Evolutionary conservation across 2,888 invertebrate species (phyloP).

Genomic region (Branchinecta sandiegonensis): DNA sequence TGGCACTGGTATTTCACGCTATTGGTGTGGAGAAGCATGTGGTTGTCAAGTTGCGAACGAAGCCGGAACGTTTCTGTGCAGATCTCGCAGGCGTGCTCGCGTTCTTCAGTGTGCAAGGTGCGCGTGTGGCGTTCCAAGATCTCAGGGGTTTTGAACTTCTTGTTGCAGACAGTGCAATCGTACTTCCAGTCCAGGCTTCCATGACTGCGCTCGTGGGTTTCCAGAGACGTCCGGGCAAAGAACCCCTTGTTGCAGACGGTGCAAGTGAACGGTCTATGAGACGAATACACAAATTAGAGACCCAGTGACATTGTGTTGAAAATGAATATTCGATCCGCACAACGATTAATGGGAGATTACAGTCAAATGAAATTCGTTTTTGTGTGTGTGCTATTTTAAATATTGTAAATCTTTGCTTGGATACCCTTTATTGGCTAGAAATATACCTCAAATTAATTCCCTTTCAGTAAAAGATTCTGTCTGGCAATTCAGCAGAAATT

Average conservation of each 20-base stretch:
- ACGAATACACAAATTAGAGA: not conserved
- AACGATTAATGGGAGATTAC: too few species aligned
- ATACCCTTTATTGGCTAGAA: too few species aligned
- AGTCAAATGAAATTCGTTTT: too few species aligned
- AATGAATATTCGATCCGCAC: too few species aligned
- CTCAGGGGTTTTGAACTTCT: not conserved
- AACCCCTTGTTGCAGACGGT: not conserved
- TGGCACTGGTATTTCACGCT: not conserved
- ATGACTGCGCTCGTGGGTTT: not conserved
- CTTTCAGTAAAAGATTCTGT: too few species aligned
- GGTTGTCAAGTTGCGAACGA: not conserved
- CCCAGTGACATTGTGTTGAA: too few species aligned
- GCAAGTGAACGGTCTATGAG: constrained; percentile 1
- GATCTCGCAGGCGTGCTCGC: not conserved
- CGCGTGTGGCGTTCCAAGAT: not conserved
- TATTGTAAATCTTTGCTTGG: too few species aligned
- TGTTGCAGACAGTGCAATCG: not conserved
- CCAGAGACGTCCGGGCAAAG: not conserved
- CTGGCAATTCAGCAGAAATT: too few species aligned
- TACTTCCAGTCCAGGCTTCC: not conserved
- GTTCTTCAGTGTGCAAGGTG: not conserved
- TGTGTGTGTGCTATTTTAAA: too few species aligned
- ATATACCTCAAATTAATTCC: too few species aligned
- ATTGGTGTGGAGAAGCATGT: not conserved
- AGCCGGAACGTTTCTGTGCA: constrained; percentile 1